A percentile compares a stretch with the other conserved stretches of the same genome.
Evolutionary conservation across 2,797 vertebrate genomes (phyloP).

Genomic region (Poeciliopsis turneri): DNA sequence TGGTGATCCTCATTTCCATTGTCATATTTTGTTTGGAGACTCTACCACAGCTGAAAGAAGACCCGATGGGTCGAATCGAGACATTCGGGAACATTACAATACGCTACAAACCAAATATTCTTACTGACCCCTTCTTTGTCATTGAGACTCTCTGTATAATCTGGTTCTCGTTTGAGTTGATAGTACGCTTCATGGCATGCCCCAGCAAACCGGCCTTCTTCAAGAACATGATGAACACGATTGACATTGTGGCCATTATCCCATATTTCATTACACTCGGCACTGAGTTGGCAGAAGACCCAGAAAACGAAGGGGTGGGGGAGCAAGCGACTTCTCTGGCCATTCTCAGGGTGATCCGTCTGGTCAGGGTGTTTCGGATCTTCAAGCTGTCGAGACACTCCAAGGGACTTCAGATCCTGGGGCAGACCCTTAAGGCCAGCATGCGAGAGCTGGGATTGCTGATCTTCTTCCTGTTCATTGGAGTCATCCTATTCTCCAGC

Average conservation of each 20-base stretch:
- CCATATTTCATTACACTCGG: slow-evolving; percentile 98
- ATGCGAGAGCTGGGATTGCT: slow-evolving; percentile 98
- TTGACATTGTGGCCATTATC: slow-evolving; percentile 98
- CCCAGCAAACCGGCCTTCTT: slow-evolving; percentile 99
- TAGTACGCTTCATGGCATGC: slow-evolving; percentile 96
- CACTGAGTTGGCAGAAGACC: slow-evolving; percentile 95
- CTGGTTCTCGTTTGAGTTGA: slow-evolving; percentile 98
- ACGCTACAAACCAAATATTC: slow-evolving; percentile 90
- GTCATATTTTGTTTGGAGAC: slow-evolving; percentile 99
- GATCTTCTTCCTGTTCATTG: slow-evolving; percentile 99
- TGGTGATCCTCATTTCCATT: slow-evolving; percentile 99
- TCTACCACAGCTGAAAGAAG: slow-evolving; percentile 93
- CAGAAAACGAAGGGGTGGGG: slow-evolving; percentile 87
- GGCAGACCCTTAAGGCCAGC: slow-evolving; percentile 98
- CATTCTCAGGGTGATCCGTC: slow-evolving; percentile 98
- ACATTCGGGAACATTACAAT: slow-evolving; percentile 88
- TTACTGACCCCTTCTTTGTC: slow-evolving; percentile 97
- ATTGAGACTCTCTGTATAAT: slow-evolving; percentile 98
- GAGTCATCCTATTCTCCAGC: slow-evolving; percentile 98
- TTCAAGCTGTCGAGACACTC: slow-evolving; percentile 99
- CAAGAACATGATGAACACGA: slow-evolving; percentile 99
- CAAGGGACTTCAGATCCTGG: slow-evolving; percentile 99
- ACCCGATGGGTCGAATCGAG: slow-evolving; percentile 77
- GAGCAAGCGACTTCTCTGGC: slow-evolving; percentile 98
- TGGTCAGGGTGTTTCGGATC: slow-evolving; percentile 99